Evolutionary conservation across 2,888 invertebrate species (phyloP).

Genomic region (Chymomyza procnemis): DNA sequence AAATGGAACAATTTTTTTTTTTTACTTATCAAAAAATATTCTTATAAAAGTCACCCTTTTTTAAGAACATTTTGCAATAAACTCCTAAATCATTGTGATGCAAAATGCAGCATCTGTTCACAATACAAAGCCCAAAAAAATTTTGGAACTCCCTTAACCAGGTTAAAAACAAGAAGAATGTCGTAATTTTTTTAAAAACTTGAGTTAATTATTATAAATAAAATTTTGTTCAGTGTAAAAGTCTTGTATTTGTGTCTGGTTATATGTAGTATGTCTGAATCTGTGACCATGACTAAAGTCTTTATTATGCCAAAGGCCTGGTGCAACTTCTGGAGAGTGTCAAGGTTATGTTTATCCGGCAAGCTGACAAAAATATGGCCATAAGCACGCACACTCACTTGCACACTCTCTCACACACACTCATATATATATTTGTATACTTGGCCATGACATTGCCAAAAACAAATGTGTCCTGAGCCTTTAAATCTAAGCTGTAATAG

Average conservation of each 20-base stretch:
- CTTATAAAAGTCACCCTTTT: too few species aligned
- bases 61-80: too few species aligned
- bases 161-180: too few species aligned
- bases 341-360: slow-evolving; percentile 31
- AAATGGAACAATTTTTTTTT: too few species aligned
- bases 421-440: too few species aligned
- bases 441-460: not conserved
- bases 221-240: not conserved
- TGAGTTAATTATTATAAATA: too few species aligned
- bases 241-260: not conserved
- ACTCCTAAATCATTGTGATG: too few species aligned
- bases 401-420: not conserved
- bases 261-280: not conserved
- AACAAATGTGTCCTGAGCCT: slow-evolving; percentile 13
- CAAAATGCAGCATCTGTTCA: too few species aligned
- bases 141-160: too few species aligned
- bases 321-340: slow-evolving; percentile 24
- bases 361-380: slow-evolving; percentile 34
- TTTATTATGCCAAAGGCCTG: not conserved
- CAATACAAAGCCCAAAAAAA: too few species aligned
- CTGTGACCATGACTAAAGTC: not conserved
- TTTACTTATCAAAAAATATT: too few species aligned
- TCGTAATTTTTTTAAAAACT: too few species aligned
- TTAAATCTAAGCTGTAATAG: slow-evolving; percentile 43
- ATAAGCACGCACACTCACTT: not conserved